Evolutionary conservation across 1,140 invertebrate genomes (phyloP).

Genomic region (Drosophila bipectinata): DNA sequence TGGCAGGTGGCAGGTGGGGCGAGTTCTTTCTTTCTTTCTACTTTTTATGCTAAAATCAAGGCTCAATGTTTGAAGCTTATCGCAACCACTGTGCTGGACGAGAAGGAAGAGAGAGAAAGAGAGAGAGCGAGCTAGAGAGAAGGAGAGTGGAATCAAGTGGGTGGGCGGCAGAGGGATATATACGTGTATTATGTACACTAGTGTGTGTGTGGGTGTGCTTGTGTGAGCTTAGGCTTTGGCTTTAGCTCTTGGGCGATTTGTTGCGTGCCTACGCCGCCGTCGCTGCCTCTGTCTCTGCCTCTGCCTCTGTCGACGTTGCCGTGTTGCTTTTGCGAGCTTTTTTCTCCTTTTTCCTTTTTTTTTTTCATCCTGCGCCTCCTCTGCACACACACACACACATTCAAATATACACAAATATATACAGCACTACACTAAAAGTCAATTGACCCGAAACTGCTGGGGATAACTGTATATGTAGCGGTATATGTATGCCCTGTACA

Average conservation of each 20-base stretch:
- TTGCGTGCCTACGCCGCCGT: constrained; percentile 51
- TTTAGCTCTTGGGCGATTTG: constrained; percentile 67
- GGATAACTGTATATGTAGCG: constrained; percentile 26
- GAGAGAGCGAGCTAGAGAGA: neutral
- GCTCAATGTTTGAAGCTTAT: constrained; percentile 36
- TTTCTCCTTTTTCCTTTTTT: constrained; percentile 47
- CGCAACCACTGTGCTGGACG: constrained; percentile 57
- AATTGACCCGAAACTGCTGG: constrained; percentile 75
- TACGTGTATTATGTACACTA: constrained; percentile 1
- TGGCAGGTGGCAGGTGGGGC: too few species aligned
- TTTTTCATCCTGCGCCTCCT: constrained; percentile 17
- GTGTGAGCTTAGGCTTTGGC: constrained; percentile 68
- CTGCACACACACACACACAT: constrained; percentile 16
- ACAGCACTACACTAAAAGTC: constrained; percentile 75
- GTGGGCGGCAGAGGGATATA: constrained; percentile 13
- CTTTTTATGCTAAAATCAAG: constrained; percentile 36
- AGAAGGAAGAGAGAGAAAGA: constrained; percentile 16
- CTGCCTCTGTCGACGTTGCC: constrained; percentile 30
- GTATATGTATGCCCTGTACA: neutral
- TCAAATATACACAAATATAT: constrained; percentile 2
- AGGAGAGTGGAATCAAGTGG: constrained; percentile 24
- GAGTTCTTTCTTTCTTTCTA: neutral
- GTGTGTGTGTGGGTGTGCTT: constrained; percentile 28
- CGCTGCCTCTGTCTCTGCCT: constrained; percentile 13
- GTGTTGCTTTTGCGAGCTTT: constrained; percentile 66